Conservation (phyloP, 1,140 invertebrate species). For the Cydia pomonella region DNA sequence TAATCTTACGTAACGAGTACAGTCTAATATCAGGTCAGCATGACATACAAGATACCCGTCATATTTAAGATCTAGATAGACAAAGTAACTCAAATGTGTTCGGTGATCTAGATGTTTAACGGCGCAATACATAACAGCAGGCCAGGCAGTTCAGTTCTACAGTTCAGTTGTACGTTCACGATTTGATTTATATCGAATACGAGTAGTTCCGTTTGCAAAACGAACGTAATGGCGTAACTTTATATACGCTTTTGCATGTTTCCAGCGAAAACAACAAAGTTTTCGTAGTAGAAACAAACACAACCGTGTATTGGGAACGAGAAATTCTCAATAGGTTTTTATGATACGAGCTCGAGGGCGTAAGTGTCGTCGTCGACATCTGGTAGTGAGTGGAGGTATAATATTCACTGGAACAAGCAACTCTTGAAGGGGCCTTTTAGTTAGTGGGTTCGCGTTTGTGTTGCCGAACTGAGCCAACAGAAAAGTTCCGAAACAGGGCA, state of each 20-base stretch:
- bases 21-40: slow-evolving; percentile 2
- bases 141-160: slow-evolving; percentile 1
- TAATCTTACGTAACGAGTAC: not conserved
- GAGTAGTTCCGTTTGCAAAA: not conserved
- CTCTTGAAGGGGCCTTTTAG: not conserved
- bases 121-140: slow-evolving; percentile 10
- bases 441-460: slow-evolving; percentile 18
- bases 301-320: not conserved
- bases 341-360: not conserved
- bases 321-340: slow-evolving; percentile 14
- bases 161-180: slow-evolving; percentile 8
- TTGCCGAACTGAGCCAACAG: slow-evolving; percentile 26
- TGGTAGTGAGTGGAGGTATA: not conserved
- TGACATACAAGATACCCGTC: not conserved
- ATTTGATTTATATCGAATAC: slow-evolving; percentile 13
- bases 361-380: not conserved
- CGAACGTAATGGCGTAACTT: not conserved
- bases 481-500: slow-evolving; percentile 31
- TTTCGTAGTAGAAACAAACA: slow-evolving; percentile 3
- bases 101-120: slow-evolving; percentile 10
- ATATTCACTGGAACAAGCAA: slow-evolving; percentile 21
- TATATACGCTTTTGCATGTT: not conserved
- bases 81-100: slow-evolving; percentile 8
- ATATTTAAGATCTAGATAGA: slow-evolving; percentile 1
- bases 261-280: slow-evolving; percentile 9